phyloP scores from a whole-genome alignment of 2,113 vertebrate genomes.

The Cisticola juncidis region DNA sequence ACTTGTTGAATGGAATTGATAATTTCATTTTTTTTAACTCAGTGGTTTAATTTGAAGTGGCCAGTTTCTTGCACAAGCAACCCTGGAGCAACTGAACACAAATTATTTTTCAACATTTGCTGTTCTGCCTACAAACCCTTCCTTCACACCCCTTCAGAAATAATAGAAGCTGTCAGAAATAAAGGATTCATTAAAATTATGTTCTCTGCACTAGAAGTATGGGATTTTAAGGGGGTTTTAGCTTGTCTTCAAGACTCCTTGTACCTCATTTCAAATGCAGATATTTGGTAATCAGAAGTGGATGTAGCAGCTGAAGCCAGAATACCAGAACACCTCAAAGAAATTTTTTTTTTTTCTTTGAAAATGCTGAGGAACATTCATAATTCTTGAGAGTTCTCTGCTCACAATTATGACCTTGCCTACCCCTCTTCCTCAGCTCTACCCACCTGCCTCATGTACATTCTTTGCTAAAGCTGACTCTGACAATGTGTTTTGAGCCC shows the following conservation, averaged over 20 bases:
- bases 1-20: neutral
- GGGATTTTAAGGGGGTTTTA: neutral
- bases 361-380: neutral
- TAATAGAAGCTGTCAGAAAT: neutral
- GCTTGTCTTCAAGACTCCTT: neutral
- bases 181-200: neutral
- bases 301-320: neutral
- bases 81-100: neutral
- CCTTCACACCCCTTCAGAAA: neutral
- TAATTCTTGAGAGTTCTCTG: neutral
- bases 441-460: accelerated
- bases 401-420: neutral
- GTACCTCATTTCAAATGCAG: neutral
- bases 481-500: neutral
- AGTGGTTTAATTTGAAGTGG: neutral
- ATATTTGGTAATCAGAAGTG: neutral
- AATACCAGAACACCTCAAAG: neutral
- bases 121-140: neutral
- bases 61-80: neutral
- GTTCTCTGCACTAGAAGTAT: neutral
- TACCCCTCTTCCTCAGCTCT: neutral
- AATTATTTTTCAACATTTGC: neutral
- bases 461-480: neutral
- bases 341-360: neutral
- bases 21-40: neutral